phyloP scores from a whole-genome alignment of 2,888 invertebrate species.

The Ophonus ardosiacus region DNA sequence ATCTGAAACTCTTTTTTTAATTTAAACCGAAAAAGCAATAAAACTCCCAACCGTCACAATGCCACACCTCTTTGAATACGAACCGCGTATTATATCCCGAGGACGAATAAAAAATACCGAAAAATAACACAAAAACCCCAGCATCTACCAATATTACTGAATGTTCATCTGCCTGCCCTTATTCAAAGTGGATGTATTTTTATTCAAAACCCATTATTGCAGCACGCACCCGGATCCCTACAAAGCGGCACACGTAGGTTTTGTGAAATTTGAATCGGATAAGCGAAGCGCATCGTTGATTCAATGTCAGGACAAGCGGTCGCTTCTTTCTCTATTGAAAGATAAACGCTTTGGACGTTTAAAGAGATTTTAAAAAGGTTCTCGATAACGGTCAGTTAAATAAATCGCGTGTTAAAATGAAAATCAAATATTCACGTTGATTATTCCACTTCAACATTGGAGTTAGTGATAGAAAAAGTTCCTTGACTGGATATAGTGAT shows the following conservation, averaged over 20 bases:
- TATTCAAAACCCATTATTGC: conserved; percentile 62
- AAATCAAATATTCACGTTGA: conserved; percentile 46
- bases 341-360: conserved; percentile 56
- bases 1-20: conserved; percentile 19
- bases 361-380: conserved; percentile 45
- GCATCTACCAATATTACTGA: conserved; percentile 43
- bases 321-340: conserved; percentile 51
- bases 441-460: too few relatives aligned
- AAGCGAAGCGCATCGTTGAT: conserved; percentile 41
- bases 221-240: background rate
- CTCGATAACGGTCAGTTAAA: conserved; percentile 52
- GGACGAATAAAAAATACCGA: conserved; percentile 28
- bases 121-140: conserved; percentile 26
- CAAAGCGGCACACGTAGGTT: conserved; percentile 43
- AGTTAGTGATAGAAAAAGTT: too few relatives aligned
- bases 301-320: conserved; percentile 40
- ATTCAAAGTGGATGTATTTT: conserved; percentile 61
- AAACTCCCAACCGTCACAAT: conserved; percentile 3
- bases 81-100: conserved; percentile 24
- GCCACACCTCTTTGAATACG: conserved; percentile 44
- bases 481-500: too few relatives aligned
- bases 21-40: conserved; percentile 29
- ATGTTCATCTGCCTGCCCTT: conserved; percentile 38
- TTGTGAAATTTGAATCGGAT: background rate
- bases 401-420: conserved; percentile 34